A percentile compares a stretch with the other conserved stretches of the same genome.
phyloP scores from a whole-genome alignment of 1,140 invertebrate genomes.

The Geopemphigus sp. region DNA sequence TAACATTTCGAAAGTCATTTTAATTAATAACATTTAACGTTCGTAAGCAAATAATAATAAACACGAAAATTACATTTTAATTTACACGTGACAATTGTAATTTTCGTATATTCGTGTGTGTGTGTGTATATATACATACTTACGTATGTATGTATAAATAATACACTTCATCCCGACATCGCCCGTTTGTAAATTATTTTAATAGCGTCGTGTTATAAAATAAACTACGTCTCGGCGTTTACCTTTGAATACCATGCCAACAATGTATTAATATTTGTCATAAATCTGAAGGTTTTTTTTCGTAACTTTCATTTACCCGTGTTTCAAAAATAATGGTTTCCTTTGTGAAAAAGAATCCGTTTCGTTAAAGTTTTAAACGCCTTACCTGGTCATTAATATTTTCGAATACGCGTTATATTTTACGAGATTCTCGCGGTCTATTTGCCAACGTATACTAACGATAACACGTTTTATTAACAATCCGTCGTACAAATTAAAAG shows the following conservation, averaged over 20 bases:
- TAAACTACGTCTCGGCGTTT: slow-evolving; percentile 12
- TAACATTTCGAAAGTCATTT: too few species aligned
- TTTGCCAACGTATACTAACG: too few species aligned
- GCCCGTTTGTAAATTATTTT: background rate
- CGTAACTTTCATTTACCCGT: background rate
- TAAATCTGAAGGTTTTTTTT: background rate
- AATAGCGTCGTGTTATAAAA: background rate
- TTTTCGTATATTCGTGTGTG: too few species aligned
- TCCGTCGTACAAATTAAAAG: too few species aligned
- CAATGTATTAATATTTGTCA: slow-evolving; percentile 5
- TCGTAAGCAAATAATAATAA: background rate
- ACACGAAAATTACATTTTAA: background rate
- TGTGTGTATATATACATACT: too few species aligned
- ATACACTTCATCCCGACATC: background rate
- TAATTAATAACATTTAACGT: too few species aligned
- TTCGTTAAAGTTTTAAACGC: slow-evolving; percentile 12
- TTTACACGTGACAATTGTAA: too few species aligned
- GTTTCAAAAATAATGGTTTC: slow-evolving; percentile 34
- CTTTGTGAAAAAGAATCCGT: background rate
- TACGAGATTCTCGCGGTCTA: too few species aligned
- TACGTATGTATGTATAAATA: too few species aligned
- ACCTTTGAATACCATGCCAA: slow-evolving; percentile 43
- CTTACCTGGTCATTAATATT: too few species aligned
- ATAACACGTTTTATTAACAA: too few species aligned
- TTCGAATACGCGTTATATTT: too few species aligned